Conservation (phyloP, 2,797 vertebrate genomes). For the Mus caroli region DNA sequence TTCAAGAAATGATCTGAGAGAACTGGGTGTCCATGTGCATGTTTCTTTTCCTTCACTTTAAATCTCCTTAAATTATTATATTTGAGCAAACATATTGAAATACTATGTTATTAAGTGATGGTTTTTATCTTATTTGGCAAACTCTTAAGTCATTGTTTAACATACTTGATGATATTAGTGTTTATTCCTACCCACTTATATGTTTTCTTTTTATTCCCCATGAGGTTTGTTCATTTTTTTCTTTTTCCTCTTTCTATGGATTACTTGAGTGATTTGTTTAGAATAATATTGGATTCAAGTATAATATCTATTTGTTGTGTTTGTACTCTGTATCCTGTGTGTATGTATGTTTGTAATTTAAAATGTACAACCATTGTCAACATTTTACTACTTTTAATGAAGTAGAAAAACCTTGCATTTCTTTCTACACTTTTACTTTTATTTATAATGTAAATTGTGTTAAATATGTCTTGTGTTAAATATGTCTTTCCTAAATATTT, state of each 20-base stretch:
- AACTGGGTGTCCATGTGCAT: neutral
- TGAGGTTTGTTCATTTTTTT: constrained; percentile 23
- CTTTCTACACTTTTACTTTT: neutral
- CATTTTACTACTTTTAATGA: constrained; percentile 44
- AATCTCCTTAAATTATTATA: constrained; percentile 6
- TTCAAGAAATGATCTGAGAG: neutral
- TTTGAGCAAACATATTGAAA: constrained; percentile 53
- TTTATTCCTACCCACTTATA: constrained; percentile 38
- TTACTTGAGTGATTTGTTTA: constrained; percentile 40
- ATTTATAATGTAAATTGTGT: constrained; percentile 33
- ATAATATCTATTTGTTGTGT: neutral
- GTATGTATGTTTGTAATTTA: neutral
- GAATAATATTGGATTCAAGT: constrained; percentile 48
- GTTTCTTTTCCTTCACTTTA: neutral
- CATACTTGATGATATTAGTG: constrained; percentile 19
- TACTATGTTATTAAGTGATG: neutral
- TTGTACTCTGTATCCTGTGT: constrained; percentile 24
- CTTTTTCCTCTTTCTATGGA: constrained; percentile 4
- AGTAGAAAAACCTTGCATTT: constrained; percentile 32
- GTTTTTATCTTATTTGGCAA: neutral
- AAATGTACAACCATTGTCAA: neutral
- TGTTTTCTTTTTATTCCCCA: constrained; percentile 40
- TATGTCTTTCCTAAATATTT: constrained; percentile 44
- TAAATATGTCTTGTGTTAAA: constrained; percentile 58
- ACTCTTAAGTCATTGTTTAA: constrained; percentile 47